Conservation (phyloP, 2,888 invertebrate genomes). For the Drosophila leonis region DNA sequence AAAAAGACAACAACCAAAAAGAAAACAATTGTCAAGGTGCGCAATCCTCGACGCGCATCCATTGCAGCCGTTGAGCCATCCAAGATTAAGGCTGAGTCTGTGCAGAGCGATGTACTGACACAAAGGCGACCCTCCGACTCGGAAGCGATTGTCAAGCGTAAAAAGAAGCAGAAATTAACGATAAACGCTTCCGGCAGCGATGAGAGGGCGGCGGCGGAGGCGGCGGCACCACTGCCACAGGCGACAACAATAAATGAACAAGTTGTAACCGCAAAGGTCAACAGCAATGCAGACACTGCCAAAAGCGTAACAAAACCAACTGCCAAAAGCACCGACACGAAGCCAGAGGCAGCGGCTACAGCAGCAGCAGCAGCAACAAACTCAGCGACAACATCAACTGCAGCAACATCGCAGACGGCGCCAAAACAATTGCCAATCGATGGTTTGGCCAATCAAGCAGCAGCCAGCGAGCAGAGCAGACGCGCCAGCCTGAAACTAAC, state of each 20-base stretch:
- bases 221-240: conserved; percentile 20
- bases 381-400: conserved; percentile 28
- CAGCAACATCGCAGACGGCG: conserved; percentile 33
- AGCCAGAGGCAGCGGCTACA: conserved; percentile 34
- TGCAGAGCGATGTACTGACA: conserved; percentile 55
- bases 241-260: conserved; percentile 63
- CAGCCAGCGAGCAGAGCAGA: conserved; percentile 70
- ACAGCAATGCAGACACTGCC: conserved; percentile 55
- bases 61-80: conserved; percentile 83
- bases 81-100: conserved; percentile 74
- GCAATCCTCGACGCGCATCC: conserved; percentile 79
- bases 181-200: conserved; percentile 44
- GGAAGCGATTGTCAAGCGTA: conserved; percentile 79
- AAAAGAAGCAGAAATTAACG: conserved; percentile 74
- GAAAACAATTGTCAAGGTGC: conserved; percentile 60
- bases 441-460: conserved; percentile 68
- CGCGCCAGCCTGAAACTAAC: conserved; percentile 64
- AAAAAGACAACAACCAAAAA: conserved; percentile 49
- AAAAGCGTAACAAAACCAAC: conserved; percentile 53
- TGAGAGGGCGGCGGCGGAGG: conserved; percentile 22
- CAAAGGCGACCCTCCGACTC: conserved; percentile 83
- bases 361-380: conserved; percentile 20
- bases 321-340: conserved; percentile 65
- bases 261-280: conserved; percentile 66
- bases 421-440: conserved; percentile 49